Percentiles rank a stretch among this genome's conserved stretches.
phyloP scores from a whole-genome alignment of 2,888 invertebrate genomes.

The Eupithecia abbreviata region DNA sequence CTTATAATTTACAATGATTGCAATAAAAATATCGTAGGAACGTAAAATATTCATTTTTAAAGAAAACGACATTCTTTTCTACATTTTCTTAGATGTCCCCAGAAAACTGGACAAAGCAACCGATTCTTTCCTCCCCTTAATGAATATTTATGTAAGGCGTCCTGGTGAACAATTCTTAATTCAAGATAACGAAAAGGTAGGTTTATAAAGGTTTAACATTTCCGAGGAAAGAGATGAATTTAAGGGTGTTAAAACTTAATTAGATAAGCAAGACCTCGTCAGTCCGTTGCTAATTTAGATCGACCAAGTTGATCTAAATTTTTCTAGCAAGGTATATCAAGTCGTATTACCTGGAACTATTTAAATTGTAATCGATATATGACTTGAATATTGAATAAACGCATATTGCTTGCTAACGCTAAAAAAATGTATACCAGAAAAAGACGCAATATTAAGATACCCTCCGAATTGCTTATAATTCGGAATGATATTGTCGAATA shows the following conservation, averaged over 20 bases:
- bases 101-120: constrained; percentile 29
- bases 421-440: constrained; percentile 30
- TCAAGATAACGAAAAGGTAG: constrained; percentile 37
- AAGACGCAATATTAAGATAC: constrained; percentile 34
- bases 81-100: constrained; percentile 25
- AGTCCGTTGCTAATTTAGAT: constrained; percentile 6
- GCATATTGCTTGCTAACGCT: neutral
- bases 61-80: constrained; percentile 11
- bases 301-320: constrained; percentile 14
- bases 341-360: neutral
- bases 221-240: constrained; percentile 30
- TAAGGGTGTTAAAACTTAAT: constrained; percentile 30
- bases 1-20: neutral
- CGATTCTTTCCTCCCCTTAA: constrained; percentile 36
- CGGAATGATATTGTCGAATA: constrained; percentile 38
- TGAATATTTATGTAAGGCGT: constrained; percentile 46
- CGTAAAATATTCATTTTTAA: constrained; percentile 15
- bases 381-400: neutral
- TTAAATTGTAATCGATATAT: neutral
- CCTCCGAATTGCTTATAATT: constrained; percentile 44
- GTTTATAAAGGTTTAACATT: constrained; percentile 39
- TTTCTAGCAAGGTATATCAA: neutral
- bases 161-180: constrained; percentile 41
- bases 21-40: neutral
- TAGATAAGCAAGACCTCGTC: constrained; percentile 23